Evolutionary conservation across 2,113 vertebrate species (phyloP).

Genomic region (Sakesphorus luctuosus): DNA sequence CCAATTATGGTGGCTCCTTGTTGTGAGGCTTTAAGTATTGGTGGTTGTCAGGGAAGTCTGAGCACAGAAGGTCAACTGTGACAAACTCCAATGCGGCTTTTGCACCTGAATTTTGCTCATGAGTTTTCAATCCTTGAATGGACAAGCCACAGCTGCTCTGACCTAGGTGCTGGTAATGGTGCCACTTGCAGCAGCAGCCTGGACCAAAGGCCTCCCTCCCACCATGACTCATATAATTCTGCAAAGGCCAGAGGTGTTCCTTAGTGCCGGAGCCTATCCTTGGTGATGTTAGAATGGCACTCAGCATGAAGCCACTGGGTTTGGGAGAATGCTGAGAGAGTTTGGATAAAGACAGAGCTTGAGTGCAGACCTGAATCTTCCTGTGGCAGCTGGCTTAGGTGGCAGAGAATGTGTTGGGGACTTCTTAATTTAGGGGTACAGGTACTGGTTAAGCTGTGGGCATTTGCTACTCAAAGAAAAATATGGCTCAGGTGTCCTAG

Average conservation of each 20-base stretch:
- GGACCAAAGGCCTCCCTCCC: background rate
- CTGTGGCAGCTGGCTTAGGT: background rate
- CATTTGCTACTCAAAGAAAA: background rate
- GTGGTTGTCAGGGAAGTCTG: background rate
- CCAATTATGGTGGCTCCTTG: background rate
- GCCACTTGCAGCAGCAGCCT: background rate
- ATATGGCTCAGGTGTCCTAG: background rate
- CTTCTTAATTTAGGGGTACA: background rate
- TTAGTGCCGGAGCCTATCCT: too few relatives aligned
- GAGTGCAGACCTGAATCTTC: background rate
- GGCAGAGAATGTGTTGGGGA: background rate
- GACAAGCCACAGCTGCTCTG: background rate
- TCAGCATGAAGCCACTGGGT: background rate
- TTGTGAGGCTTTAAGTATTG: background rate
- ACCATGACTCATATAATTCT: background rate
- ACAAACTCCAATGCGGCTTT: background rate
- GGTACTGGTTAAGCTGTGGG: background rate
- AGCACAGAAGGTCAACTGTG: background rate
- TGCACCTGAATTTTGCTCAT: background rate
- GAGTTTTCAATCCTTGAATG: background rate
- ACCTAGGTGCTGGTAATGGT: rapidly evolving
- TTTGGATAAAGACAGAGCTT: background rate
- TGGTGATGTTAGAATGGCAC: background rate
- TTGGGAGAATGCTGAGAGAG: background rate
- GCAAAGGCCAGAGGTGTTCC: background rate